phyloP scores from a whole-genome alignment of 2,797 vertebrate genomes.

The Coregonus suidteri region DNA sequence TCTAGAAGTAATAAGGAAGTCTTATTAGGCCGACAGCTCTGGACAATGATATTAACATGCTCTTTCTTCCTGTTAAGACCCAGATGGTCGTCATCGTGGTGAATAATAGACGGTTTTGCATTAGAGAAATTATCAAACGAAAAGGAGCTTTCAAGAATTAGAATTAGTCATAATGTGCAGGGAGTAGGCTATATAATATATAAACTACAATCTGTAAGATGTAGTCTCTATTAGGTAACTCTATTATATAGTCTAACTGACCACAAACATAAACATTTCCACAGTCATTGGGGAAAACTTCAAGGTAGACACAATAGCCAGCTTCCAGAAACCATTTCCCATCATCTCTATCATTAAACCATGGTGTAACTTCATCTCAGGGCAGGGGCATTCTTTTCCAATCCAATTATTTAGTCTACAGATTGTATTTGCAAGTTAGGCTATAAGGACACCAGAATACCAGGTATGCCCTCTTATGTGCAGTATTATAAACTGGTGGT shows the following conservation, averaged over 20 bases:
- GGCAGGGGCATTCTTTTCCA: not conserved
- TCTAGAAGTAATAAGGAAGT: slow-evolving; percentile 18
- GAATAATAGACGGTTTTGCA: slow-evolving; percentile 6
- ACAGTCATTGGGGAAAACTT: not conserved
- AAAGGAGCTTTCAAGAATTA: not conserved
- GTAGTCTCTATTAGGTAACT: not conserved
- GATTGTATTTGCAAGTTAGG: not conserved
- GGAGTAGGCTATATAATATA: not conserved
- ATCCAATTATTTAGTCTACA: not conserved
- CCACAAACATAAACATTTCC: not conserved
- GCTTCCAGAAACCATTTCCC: not conserved
- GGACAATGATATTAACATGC: slow-evolving; percentile 35
- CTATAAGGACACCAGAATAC: not conserved
- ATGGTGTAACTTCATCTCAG: not conserved
- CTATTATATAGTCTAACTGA: not conserved
- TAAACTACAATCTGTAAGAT: not conserved
- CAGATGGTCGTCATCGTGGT: not conserved
- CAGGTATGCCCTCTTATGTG: not conserved
- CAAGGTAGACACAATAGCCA: not conserved
- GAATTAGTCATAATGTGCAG: not conserved
- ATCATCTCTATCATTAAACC: not conserved
- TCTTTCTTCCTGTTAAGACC: slow-evolving; percentile 17
- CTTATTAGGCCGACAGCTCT: slow-evolving; percentile 21
- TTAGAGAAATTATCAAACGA: not conserved
- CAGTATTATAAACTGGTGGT: not conserved